Evolutionary conservation across 1,140 invertebrate species (phyloP).

Genomic region (Lasaia peninsularis): DNA sequence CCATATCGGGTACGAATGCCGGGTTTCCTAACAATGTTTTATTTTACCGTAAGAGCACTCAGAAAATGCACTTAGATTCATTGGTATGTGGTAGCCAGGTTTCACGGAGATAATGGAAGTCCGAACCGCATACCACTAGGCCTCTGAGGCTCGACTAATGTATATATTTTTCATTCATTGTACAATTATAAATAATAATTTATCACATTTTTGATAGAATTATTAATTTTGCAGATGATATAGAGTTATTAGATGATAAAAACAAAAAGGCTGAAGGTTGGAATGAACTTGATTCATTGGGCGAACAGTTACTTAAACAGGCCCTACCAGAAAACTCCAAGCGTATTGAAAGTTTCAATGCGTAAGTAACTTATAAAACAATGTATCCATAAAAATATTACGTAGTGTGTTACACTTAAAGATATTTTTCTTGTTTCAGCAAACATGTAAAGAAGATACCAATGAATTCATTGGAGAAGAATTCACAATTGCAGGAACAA

Average conservation of each 20-base stretch:
- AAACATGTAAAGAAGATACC: conserved; percentile 82
- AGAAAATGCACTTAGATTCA: no score
- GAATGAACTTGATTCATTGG: conserved; percentile 86
- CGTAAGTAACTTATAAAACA: conserved; percentile 29
- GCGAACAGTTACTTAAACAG: conserved; percentile 85
- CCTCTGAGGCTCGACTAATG: no score
- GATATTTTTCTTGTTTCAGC: conserved; percentile 47
- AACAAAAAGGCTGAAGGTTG: conserved; percentile 78
- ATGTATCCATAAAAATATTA: neutral
- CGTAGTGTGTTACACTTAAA: neutral
- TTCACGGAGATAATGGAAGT: no score
- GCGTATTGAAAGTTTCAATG: conserved; percentile 62
- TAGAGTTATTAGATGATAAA: conserved; percentile 46
- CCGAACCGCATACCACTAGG: no score
- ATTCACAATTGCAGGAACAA: conserved; percentile 44
- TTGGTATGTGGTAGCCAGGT: no score
- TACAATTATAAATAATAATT: no score
- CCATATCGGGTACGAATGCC: no score
- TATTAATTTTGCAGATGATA: conserved; percentile 40
- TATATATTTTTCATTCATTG: no score
- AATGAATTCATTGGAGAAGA: conserved; percentile 81
- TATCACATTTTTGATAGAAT: no score
- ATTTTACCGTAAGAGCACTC: no score
- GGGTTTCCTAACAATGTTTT: no score
- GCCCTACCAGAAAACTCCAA: conserved; percentile 78